A percentile compares a stretch with the other conserved stretches of the same genome.
phyloP scores from a whole-genome alignment of 2,888 invertebrate species.

The Oegoconia quadripuncta region DNA sequence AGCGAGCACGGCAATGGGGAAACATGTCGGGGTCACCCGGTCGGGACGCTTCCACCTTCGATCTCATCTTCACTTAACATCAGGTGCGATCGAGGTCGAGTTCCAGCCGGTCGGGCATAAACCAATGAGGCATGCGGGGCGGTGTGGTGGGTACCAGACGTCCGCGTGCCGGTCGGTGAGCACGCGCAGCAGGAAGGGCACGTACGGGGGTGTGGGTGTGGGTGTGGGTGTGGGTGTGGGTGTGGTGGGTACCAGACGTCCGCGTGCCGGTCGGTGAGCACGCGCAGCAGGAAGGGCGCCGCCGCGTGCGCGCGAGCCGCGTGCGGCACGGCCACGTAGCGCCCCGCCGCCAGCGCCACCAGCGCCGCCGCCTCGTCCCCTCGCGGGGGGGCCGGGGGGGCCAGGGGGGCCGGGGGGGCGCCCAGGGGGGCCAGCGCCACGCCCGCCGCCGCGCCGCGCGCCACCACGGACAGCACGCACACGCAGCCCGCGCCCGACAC shows the following conservation, averaged over 20 bases:
- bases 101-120: not conserved
- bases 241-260: conserved; percentile 86
- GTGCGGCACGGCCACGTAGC: conserved; percentile 86
- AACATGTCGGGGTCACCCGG: not conserved
- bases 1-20: not conserved
- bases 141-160: not conserved
- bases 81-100: too few species aligned
- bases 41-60: not conserved
- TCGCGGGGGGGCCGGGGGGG: conserved; percentile 53
- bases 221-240: not conserved
- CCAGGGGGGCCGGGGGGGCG: not conserved
- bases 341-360: conserved; percentile 86
- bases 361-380: conserved; percentile 85
- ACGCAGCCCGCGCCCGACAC: conserved; percentile 76
- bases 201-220: not conserved
- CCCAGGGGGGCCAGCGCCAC: not conserved
- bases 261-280: conserved; percentile 85
- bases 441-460: conserved; percentile 47
- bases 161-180: not conserved
- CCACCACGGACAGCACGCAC: conserved; percentile 8
- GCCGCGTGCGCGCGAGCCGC: conserved; percentile 83
- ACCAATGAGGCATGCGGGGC: not conserved
- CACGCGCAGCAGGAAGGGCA: not conserved
- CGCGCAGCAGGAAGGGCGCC: conserved; percentile 84
- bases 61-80: too few species aligned